Percentiles rank a stretch among this genome's conserved stretches.
Evolutionary conservation across 2,888 invertebrate genomes (phyloP).

Genomic region (Drosophila kambysellisi): DNA sequence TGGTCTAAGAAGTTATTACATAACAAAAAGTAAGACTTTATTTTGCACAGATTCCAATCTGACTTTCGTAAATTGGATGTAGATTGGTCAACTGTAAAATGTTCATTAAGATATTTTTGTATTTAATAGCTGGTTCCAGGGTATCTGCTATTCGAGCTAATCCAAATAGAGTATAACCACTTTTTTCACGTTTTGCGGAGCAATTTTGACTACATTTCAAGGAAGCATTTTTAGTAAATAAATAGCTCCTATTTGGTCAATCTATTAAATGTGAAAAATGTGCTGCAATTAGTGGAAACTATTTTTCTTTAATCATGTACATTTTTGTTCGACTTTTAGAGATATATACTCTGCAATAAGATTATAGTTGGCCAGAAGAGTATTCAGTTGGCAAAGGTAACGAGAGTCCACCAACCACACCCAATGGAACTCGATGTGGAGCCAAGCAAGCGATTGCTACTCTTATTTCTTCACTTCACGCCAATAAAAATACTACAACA

Average conservation of each 20-base stretch:
- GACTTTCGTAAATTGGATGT: neutral
- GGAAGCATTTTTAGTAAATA: neutral
- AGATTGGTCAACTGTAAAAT: neutral
- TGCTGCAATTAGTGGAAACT: neutral
- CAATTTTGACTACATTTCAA: neutral
- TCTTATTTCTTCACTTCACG: slow-evolving; percentile 76
- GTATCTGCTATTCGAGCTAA: neutral
- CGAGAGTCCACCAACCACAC: slow-evolving; percentile 1
- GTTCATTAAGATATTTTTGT: neutral
- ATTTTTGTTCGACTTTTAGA: neutral
- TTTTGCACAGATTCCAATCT: neutral
- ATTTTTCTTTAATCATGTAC: neutral
- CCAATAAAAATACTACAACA: slow-evolving; percentile 51
- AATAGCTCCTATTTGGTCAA: neutral
- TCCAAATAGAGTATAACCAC: too few species aligned
- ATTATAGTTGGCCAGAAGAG: neutral
- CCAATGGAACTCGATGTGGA: slow-evolving; percentile 10
- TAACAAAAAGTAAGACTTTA: neutral
- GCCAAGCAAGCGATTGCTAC: slow-evolving; percentile 57
- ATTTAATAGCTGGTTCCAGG: neutral
- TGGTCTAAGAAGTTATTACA: neutral
- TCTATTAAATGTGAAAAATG: neutral
- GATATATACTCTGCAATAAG: neutral
- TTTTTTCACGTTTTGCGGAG: neutral
- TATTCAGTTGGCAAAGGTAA: neutral